These are phyloP conservation scores for Alouatta palliata DNA, from an alignment of 2,113 vertebrate genomes.

Conservation along the genomic window DNA sequence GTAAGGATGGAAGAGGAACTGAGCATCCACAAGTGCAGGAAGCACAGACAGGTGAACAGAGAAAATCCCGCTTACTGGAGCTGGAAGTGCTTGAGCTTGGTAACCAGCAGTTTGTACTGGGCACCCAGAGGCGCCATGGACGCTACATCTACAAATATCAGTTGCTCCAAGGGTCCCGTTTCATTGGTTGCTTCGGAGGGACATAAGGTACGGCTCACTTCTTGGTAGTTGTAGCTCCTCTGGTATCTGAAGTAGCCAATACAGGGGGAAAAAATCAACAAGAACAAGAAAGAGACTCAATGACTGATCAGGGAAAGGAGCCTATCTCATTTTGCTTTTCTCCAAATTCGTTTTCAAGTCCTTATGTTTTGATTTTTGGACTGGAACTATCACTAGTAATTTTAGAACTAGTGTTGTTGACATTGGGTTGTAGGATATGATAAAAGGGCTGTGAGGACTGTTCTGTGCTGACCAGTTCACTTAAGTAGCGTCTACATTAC, in stretches of 20 bases:
- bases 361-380: conserved; percentile 14
- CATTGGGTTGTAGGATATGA: neutral
- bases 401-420: neutral
- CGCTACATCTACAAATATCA: conserved; percentile 85
- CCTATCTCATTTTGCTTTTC: neutral
- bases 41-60: neutral
- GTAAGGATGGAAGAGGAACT: neutral
- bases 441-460: neutral
- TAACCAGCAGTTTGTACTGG: conserved; percentile 84
- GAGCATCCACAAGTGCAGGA: neutral
- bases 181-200: conserved; percentile 83
- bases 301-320: neutral
- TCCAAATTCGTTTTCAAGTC: neutral
- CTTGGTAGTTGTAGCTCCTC: conserved; percentile 87
- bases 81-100: conserved; percentile 84
- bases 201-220: conserved; percentile 89
- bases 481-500: neutral
- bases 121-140: conserved; percentile 87
- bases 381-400: neutral
- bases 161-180: conserved; percentile 80
- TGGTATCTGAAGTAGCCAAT: conserved; percentile 80
- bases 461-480: neutral
- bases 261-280: no score
- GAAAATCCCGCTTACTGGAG: conserved; percentile 83
- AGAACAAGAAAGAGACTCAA: neutral